phyloP scores from a whole-genome alignment of 2,113 vertebrate species.

The Rhineura floridana region DNA sequence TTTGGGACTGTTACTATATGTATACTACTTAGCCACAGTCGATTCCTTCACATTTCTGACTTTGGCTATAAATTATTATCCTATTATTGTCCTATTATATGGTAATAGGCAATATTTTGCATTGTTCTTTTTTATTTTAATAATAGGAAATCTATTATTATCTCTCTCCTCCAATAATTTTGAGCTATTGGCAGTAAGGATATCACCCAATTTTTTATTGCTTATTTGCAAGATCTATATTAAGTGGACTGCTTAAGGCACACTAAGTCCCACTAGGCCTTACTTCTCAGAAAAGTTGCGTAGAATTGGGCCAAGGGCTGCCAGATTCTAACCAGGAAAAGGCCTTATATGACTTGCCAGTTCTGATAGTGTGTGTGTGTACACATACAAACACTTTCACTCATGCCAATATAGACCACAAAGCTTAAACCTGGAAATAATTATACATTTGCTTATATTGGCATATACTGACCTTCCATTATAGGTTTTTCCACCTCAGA shows the following conservation, averaged over 20 bases:
- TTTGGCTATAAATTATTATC: not conserved
- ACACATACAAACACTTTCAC: not conserved
- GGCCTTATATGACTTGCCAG: not conserved
- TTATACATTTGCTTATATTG: not conserved
- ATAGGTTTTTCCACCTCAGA: not conserved
- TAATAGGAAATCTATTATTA: not conserved
- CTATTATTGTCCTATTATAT: no score
- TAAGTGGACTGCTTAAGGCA: not conserved
- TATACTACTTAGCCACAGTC: not conserved
- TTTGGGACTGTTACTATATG: not conserved
- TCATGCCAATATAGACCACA: not conserved
- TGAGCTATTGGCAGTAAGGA: not conserved
- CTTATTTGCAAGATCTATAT: not conserved
- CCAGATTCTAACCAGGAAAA: not conserved
- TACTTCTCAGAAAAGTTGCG: not conserved
- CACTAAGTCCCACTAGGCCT: not conserved
- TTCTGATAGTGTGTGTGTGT: not conserved
- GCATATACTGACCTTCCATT: not conserved
- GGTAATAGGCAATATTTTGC: not conserved
- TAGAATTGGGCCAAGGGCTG: not conserved
- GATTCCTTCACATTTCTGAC: not conserved
- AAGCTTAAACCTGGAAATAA: not conserved
- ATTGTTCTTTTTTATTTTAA: not conserved
- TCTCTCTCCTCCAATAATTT: not conserved
- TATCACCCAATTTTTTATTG: not conserved